Evolutionary conservation across 2,113 vertebrate species (phyloP).

Genomic region (Polypterus senegalus): DNA sequence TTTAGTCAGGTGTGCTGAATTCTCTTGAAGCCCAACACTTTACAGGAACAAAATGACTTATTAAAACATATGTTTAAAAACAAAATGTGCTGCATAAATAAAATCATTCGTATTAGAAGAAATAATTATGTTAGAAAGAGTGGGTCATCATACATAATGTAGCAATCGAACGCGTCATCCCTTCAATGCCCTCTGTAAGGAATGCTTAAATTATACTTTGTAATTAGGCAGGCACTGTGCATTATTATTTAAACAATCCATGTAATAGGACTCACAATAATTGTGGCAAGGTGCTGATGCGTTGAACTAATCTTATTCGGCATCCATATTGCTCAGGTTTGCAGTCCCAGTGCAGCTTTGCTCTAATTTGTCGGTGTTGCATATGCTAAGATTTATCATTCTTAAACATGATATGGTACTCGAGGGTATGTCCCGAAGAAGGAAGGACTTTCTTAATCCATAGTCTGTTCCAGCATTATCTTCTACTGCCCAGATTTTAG

Average conservation of each 20-base stretch:
- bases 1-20: constrained; percentile 79
- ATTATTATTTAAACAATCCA: constrained; percentile 41
- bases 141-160: constrained; percentile 64
- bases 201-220: constrained; percentile 66
- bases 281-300: neutral
- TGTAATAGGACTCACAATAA: neutral
- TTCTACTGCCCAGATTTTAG: constrained; percentile 2
- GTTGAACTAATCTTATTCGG: constrained; percentile 7
- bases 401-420: constrained; percentile 5
- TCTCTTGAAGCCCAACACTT: constrained; percentile 59
- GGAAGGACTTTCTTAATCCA: neutral
- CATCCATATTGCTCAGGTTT: constrained; percentile 1
- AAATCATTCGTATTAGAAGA: constrained; percentile 62
- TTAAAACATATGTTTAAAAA: constrained; percentile 68
- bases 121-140: constrained; percentile 66
- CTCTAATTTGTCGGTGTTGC: neutral
- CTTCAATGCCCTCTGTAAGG: constrained; percentile 59
- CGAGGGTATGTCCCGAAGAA: neutral
- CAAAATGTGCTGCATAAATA: constrained; percentile 69
- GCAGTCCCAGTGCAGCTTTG: neutral
- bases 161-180: constrained; percentile 63
- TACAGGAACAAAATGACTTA: constrained; percentile 69
- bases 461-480: neutral
- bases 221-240: constrained; percentile 60
- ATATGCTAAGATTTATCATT: neutral